Conservation (phyloP, 92 coral and sea anemone genomes). For the Parazoanthus swiftii region DNA sequence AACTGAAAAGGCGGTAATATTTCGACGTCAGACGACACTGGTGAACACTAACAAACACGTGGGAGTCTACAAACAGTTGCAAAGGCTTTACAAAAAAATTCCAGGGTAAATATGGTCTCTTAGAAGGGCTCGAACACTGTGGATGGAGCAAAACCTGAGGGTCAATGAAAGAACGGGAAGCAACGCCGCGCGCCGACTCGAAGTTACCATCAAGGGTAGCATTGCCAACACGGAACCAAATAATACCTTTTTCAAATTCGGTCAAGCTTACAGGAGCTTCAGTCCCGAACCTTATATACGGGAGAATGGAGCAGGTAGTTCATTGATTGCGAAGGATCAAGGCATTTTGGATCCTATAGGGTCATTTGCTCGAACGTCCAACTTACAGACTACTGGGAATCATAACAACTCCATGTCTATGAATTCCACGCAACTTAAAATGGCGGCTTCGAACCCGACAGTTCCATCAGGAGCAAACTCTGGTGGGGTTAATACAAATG, state of each 20-base stretch:
- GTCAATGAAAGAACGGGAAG: conserved; percentile 57
- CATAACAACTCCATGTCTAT: conserved; percentile 41
- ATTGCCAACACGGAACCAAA: conserved; percentile 71
- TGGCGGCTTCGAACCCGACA: conserved; percentile 44
- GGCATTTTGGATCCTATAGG: conserved; percentile 52
- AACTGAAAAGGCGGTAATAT: conserved; percentile 80
- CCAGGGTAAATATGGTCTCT: conserved; percentile 75
- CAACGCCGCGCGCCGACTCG: conserved; percentile 52
- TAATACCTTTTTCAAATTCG: conserved; percentile 63
- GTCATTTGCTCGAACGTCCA: conserved; percentile 22
- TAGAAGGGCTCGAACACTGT: conserved; percentile 60
- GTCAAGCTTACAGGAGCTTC: conserved; percentile 59
- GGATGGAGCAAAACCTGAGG: conserved; percentile 82
- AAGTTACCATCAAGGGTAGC: conserved; percentile 71
- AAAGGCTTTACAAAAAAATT: conserved; percentile 60
- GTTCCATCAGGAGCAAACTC: conserved; percentile 12
- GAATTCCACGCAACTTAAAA: conserved; percentile 46
- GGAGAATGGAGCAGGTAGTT: conserved; percentile 70
- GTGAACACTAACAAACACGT: conserved; percentile 70
- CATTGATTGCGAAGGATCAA: conserved; percentile 62
- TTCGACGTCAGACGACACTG: conserved; percentile 69
- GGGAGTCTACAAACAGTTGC: conserved; percentile 69
- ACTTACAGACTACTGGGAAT: conserved; percentile 29
- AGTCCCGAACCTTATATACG: conserved; percentile 56
- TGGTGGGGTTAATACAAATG: conserved; percentile 68